These are phyloP conservation scores for Syrista parreyssii DNA, from an alignment of 2,888 invertebrate species.

Conservation along the genomic window DNA sequence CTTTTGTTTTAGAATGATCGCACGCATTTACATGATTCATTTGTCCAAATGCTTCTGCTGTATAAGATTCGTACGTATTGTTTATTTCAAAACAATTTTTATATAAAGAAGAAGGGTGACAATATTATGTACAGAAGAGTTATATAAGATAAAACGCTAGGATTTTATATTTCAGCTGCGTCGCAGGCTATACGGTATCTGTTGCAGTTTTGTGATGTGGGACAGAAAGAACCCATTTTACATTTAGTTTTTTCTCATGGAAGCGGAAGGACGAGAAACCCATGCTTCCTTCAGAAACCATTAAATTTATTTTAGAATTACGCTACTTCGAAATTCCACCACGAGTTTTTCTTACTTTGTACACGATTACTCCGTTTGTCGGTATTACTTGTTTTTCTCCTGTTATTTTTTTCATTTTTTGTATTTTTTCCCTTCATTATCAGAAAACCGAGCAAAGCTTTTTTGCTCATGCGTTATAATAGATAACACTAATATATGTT, in stretches of 20 bases:
- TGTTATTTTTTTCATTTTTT: background rate
- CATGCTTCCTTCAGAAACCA: background rate
- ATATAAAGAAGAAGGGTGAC: conserved; percentile 50
- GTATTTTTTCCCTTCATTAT: background rate
- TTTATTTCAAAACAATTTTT: conserved; percentile 52
- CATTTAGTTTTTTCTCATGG: background rate
- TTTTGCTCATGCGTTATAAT: background rate
- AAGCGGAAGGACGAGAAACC: background rate
- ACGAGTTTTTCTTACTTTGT: background rate
- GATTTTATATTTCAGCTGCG: conserved; percentile 43
- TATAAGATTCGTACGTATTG: conserved; percentile 36
- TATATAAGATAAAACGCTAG: conserved; percentile 45
- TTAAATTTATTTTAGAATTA: background rate
- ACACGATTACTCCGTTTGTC: background rate
- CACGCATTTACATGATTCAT: background rate
- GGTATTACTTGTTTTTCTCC: background rate
- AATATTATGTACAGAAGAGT: conserved; percentile 51
- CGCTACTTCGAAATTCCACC: background rate
- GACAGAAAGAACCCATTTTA: background rate
- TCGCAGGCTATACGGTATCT: background rate
- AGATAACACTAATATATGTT: background rate
- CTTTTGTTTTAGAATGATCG: background rate
- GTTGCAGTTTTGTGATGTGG: background rate
- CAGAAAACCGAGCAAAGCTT: background rate
- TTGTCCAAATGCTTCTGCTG: background rate